A percentile compares a stretch with the other conserved stretches of the same genome.
Conservation (phyloP, 2,888 invertebrate genomes). For the Candidula unifasciata region DNA sequence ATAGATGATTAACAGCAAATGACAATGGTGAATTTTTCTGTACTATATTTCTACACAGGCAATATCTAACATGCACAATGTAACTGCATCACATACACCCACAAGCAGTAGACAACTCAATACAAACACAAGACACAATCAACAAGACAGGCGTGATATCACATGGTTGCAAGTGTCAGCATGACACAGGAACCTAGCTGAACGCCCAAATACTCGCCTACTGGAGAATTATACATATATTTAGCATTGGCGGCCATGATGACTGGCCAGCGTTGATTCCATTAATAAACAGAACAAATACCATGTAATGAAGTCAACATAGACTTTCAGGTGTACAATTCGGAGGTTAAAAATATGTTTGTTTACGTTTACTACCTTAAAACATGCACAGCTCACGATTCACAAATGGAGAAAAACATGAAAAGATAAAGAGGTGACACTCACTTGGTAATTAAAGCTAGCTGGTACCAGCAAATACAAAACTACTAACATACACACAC, state of each 20-base stretch:
- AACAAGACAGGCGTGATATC: not conserved
- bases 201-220: not conserved
- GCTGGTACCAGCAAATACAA: not conserved
- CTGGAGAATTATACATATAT: not conserved
- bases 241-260: not conserved
- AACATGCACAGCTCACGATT: too few species aligned
- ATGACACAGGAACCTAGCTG: not conserved
- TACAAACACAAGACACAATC: not conserved
- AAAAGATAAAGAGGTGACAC: not conserved
- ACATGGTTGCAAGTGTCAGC: slow-evolving; percentile 1
- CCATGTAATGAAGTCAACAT: not conserved
- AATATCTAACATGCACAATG: not conserved
- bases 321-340: not conserved
- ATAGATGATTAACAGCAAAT: slow-evolving; percentile 4
- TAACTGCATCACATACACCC: not conserved
- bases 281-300: not conserved
- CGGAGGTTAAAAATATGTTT: not conserved
- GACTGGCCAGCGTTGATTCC: not conserved
- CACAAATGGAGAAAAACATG: too few species aligned
- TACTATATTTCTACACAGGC: slow-evolving; percentile 7
- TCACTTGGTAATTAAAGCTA: slow-evolving; percentile 20
- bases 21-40: not conserved
- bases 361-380: not conserved
- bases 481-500: not conserved
- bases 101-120: not conserved